A percentile compares a stretch with the other conserved stretches of the same genome.
phyloP scores from a whole-genome alignment of 2,888 invertebrate species.

The Neuroscelio doddi region DNA sequence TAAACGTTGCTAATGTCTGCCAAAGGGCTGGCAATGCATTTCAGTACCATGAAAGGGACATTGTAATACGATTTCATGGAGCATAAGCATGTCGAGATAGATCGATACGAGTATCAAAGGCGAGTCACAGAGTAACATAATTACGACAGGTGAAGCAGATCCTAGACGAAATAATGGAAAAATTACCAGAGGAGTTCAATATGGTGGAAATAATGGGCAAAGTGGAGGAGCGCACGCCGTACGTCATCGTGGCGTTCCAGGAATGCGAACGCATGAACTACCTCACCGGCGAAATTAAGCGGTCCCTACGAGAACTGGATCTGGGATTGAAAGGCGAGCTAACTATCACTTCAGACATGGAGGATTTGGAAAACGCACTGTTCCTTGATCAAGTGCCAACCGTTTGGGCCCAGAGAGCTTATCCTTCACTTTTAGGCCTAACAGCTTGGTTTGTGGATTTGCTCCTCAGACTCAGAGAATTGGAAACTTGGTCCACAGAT shows the following conservation, averaged over 20 bases:
- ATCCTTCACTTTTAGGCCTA: constrained; percentile 91
- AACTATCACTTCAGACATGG: constrained; percentile 97
- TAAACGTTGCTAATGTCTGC: not conserved
- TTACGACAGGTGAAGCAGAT: constrained; percentile 88
- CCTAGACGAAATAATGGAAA: constrained; percentile 95
- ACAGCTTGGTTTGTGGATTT: constrained; percentile 96
- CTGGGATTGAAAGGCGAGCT: constrained; percentile 96
- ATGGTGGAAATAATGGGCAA: constrained; percentile 96
- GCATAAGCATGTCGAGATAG: constrained; percentile 6
- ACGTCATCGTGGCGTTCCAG: constrained; percentile 95
- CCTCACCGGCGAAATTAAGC: constrained; percentile 90
- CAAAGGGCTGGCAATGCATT: constrained; percentile 12
- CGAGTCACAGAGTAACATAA: constrained; percentile 10
- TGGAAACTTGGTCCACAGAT: constrained; percentile 96
- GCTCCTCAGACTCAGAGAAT: constrained; percentile 86
- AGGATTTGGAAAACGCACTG: constrained; percentile 91
- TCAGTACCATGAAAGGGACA: constrained; percentile 6
- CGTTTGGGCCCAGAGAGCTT: constrained; percentile 90
- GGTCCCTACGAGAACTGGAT: constrained; percentile 92
- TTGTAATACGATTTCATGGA: constrained; percentile 17
- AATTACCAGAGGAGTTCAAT: constrained; percentile 95
- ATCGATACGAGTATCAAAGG: constrained; percentile 17
- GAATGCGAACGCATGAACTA: constrained; percentile 98
- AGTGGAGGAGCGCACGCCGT: constrained; percentile 95
- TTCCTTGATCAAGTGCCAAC: constrained; percentile 95